These are phyloP conservation scores for Talpa occidentalis DNA, from an alignment of 2,113 vertebrate species.

Conservation along the genomic window DNA sequence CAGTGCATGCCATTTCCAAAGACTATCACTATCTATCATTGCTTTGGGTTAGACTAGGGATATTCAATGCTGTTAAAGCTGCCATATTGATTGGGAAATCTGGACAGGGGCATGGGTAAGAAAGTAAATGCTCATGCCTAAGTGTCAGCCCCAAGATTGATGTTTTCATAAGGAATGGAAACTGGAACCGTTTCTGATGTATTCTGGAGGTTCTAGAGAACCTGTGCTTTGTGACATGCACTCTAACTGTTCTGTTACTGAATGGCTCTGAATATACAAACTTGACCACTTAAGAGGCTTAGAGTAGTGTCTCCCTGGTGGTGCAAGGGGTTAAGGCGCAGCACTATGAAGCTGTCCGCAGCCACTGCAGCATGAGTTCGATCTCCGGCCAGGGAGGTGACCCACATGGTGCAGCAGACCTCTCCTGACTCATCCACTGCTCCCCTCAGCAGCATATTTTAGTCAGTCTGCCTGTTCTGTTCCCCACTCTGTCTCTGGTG, in stretches of 20 bases:
- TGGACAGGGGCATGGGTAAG: not conserved
- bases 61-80: not conserved
- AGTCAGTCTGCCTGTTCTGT: too few relatives aligned
- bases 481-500: too few relatives aligned
- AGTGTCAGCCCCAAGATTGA: not conserved
- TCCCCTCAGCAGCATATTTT: too few relatives aligned
- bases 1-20: not conserved
- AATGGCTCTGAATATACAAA: constrained; percentile 30
- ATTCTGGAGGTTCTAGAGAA: not conserved
- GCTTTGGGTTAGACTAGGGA: not conserved
- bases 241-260: not conserved
- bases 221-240: not conserved
- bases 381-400: too few relatives aligned
- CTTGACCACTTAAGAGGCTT: not conserved
- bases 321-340: too few relatives aligned
- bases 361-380: too few relatives aligned
- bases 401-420: too few relatives aligned
- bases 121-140: not conserved
- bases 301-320: too few relatives aligned
- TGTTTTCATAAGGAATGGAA: constrained; percentile 36
- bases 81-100: constrained; percentile 46
- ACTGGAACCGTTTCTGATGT: not conserved
- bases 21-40: not conserved
- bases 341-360: too few relatives aligned
- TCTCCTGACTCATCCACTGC: too few relatives aligned